Base-by-base conservation (phyloP, 2,113 vertebrate genomes). In the Ciconia boyciana region DNA sequence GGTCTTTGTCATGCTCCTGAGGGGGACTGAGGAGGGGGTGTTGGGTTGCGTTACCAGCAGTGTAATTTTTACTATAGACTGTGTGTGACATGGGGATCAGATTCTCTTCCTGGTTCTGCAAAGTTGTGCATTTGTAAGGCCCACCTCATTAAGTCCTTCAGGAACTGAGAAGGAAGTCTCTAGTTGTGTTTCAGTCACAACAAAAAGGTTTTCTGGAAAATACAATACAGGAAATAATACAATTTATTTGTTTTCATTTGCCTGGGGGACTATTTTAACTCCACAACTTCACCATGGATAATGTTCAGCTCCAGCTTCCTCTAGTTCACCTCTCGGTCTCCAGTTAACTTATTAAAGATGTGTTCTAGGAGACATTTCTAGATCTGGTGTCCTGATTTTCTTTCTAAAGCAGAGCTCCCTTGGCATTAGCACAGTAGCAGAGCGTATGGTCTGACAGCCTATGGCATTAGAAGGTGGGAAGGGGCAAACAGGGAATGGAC, bases 41-140 rank as follows among this genome's bases (percentile, higher is more conserved):
- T 24, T 77, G 14, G 8, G 34, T 49, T 93, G 55, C 2, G 1
- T 57, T 81, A 78, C 41, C 54, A 90, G 49, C 66, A 70, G 11
- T n/a, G 9, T 74, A 49, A 64, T 62, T 62, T 94, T 85, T 72
- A 28, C 69, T 72, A 17, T 39, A 31, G 49, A 39, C 61, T 24
- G 11, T 75, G n/a, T 64, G 57, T 69, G 65, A 61, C 21, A 41
- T 11, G 10, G 46, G 22, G 36, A 93, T 95, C 55, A 49, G n/a
- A 54, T 76, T 86, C 31, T 74, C 43, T 96, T 97, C 96, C 95
- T 91, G 54, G 61, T 96, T 93, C 75, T 90, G 39, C 43, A 71
- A 76, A 93, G 34, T 69, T 36, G 17, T 1, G 8, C 11, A 44
- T 85, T 70, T 70, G 34, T 61, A 72, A 94, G 31, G 31, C 51